phyloP scores from a whole-genome alignment of 2,797 vertebrate species.

The Catostomus latipinnis region DNA sequence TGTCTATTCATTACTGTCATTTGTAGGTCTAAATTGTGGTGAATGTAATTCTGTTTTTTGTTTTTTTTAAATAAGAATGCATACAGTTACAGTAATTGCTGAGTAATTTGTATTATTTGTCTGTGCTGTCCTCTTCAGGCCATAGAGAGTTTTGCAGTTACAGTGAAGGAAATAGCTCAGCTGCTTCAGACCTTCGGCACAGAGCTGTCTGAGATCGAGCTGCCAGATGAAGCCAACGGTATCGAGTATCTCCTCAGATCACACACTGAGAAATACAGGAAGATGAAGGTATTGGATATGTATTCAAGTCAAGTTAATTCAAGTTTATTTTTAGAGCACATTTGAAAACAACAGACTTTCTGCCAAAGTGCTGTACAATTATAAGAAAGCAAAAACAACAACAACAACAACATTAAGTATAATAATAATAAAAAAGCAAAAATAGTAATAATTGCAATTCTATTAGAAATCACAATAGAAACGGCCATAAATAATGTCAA shows the following conservation, averaged over 20 bases:
- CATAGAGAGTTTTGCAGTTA: constrained; percentile 95
- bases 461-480: no score
- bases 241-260: constrained; percentile 87
- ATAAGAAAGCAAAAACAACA: no score
- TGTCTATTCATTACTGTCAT: not conserved
- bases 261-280: constrained; percentile 86
- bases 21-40: not conserved
- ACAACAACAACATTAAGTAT: no score
- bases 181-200: constrained; percentile 92
- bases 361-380: no score
- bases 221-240: constrained; percentile 85
- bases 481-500: no score
- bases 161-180: constrained; percentile 95
- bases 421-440: no score
- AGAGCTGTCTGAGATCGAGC: constrained; percentile 89
- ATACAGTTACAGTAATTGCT: constrained; percentile 3
- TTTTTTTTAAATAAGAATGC: not conserved
- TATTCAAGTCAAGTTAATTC: no score
- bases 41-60: not conserved
- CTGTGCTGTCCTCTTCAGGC: constrained; percentile 76
- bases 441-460: no score
- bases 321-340: no score
- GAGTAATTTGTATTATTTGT: constrained; percentile 11
- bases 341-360: no score
- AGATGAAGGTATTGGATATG: constrained; percentile 86